Conservation (phyloP, 2,113 vertebrate genomes). For the Cyprinodon brontotheroides region DNA sequence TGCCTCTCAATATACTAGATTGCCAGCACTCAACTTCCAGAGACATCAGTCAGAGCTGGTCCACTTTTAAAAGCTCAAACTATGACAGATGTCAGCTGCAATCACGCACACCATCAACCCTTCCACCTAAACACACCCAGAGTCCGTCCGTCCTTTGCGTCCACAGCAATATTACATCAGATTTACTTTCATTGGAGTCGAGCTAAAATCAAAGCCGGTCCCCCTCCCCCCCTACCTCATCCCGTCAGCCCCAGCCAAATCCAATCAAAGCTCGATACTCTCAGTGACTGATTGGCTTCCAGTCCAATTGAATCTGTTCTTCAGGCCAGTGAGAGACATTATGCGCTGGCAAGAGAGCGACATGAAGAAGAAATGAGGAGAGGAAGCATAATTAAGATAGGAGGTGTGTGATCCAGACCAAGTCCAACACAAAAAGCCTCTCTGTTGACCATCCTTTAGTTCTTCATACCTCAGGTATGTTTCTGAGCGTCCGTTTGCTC, state of each 20-base stretch:
- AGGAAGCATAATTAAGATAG: constrained; percentile 54
- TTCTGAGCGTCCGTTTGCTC: too few relatives aligned
- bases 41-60: constrained; percentile 61
- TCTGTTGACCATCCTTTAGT: too few relatives aligned
- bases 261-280: constrained; percentile 76
- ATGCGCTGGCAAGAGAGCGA: constrained; percentile 46
- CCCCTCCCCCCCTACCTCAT: constrained; percentile 35
- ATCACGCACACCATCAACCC: constrained; percentile 52
- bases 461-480: too few relatives aligned
- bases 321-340: constrained; percentile 47
- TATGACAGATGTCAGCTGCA: constrained; percentile 65
- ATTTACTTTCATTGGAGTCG: constrained; percentile 72
- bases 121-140: constrained; percentile 34
- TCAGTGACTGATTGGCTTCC: constrained; percentile 74
- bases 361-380: constrained; percentile 15
- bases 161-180: constrained; percentile 71
- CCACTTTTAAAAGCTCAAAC: constrained; percentile 61
- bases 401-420: constrained; percentile 32
- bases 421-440: constrained; percentile 4
- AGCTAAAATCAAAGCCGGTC: constrained; percentile 67
- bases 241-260: constrained; percentile 68
- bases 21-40: constrained; percentile 30
- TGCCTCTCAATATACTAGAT: constrained; percentile 46
- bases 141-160: constrained; percentile 32
- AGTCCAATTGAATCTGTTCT: constrained; percentile 75